phyloP scores from a whole-genome alignment of 2,113 vertebrate species.

The Ardeotis arabs region DNA sequence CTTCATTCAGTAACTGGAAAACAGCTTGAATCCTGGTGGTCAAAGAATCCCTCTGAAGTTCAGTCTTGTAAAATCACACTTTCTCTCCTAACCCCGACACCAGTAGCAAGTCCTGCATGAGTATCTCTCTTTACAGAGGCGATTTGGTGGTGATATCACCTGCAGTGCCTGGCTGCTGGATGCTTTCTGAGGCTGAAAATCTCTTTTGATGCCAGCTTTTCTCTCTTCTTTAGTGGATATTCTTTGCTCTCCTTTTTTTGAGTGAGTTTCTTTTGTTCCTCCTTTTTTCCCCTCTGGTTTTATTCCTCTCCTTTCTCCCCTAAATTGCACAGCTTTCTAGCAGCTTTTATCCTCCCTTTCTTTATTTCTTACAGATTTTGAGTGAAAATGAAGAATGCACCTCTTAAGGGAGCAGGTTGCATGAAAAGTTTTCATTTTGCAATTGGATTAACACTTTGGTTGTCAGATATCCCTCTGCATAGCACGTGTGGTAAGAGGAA shows the following conservation, averaged over 20 bases:
- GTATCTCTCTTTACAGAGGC: not conserved
- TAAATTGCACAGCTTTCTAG: conserved; percentile 30
- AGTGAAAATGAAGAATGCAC: conserved; percentile 11
- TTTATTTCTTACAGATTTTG: not conserved
- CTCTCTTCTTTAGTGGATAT: not conserved
- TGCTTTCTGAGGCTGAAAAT: conserved; percentile 7
- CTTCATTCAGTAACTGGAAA: not conserved
- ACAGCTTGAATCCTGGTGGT: not conserved
- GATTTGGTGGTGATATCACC: conserved; percentile 3
- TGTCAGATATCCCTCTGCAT: not conserved
- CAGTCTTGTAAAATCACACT: not conserved
- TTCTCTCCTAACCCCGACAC: not conserved
- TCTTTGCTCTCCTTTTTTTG: not conserved
- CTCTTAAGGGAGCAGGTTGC: not conserved
- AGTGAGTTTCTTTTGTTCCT: conserved; percentile 25
- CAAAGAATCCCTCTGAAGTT: not conserved
- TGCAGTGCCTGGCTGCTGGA: not conserved
- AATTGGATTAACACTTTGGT: not conserved
- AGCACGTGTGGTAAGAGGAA: not conserved
- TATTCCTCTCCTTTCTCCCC: not conserved
- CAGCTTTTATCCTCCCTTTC: conserved; percentile 18
- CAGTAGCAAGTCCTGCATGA: not conserved
- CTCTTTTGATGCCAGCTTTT: conserved; percentile 17
- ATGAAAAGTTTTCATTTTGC: not conserved
- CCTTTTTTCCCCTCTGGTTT: not conserved